Percentiles rank a stretch among this genome's conserved stretches.
These are phyloP conservation scores for Enteromius trimaculatus DNA, from an alignment of 2,797 vertebrate genomes.

Conservation along the genomic window DNA sequence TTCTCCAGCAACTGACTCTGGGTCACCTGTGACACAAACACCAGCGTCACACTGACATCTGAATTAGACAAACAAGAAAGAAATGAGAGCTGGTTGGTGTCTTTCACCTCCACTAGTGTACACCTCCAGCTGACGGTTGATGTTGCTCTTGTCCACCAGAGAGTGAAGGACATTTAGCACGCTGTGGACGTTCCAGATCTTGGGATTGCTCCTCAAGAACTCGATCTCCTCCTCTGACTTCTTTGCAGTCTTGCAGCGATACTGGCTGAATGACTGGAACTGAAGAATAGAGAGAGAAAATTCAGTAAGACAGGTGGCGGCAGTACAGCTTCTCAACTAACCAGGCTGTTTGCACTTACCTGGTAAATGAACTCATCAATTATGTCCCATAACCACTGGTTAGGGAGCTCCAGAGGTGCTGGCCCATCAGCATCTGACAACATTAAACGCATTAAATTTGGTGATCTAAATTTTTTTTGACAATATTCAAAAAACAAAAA, in stretches of 20 bases:
- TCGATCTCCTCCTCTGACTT: conserved; percentile 97
- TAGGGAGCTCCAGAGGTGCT: conserved; percentile 94
- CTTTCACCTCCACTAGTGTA: conserved; percentile 95
- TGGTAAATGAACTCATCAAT: conserved; percentile 99
- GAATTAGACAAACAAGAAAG: neutral
- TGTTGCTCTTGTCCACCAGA: conserved; percentile 98
- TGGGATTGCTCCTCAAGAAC: conserved; percentile 96
- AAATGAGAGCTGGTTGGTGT: too few relatives aligned
- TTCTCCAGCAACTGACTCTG: conserved; percentile 97
- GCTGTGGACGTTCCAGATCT: conserved; percentile 99
- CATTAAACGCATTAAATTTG: neutral
- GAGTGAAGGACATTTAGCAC: conserved; percentile 98
- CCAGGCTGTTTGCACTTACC: conserved; percentile 69
- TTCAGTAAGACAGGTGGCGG: neutral
- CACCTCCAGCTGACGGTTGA: conserved; percentile 97
- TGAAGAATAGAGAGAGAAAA: conserved; percentile 61
- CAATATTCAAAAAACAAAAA: neutral
- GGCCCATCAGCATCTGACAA: conserved; percentile 94
- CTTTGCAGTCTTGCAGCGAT: conserved; percentile 97
- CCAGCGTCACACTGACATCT: conserved; percentile 7
- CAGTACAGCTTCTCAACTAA: neutral
- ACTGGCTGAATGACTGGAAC: conserved; percentile 99
- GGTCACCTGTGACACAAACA: conserved; percentile 83
- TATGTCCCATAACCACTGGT: conserved; percentile 99
- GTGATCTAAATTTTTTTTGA: neutral